These are phyloP conservation scores for Gobiocypris rarus DNA, from an alignment of 2,113 vertebrate species.

Conservation along the genomic window DNA sequence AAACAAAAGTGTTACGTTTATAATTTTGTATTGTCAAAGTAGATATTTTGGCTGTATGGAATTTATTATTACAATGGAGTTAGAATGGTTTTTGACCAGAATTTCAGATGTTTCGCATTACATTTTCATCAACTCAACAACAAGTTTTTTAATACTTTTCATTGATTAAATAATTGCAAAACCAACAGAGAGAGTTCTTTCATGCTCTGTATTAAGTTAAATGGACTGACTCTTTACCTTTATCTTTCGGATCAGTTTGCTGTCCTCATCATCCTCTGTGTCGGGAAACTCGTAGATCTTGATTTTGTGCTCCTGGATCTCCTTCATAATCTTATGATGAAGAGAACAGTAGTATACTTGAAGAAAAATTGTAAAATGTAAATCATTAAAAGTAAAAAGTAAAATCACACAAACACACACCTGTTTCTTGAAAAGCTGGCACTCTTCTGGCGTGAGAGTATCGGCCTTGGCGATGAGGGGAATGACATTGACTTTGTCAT, in stretches of 20 bases:
- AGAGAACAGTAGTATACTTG: neutral
- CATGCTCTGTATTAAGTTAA: too few relatives aligned
- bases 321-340: conserved; percentile 77
- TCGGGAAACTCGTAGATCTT: conserved; percentile 83
- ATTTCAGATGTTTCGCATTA: too few relatives aligned
- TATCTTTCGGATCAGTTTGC: conserved; percentile 79
- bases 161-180: too few relatives aligned
- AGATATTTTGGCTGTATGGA: too few relatives aligned
- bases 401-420: conserved; percentile 56
- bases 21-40: too few relatives aligned
- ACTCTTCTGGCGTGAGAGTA: conserved; percentile 82
- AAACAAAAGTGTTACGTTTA: too few relatives aligned
- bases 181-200: too few relatives aligned
- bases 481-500: conserved; percentile 85
- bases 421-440: conserved; percentile 84
- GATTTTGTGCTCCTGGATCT: conserved; percentile 83
- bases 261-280: conserved; percentile 79
- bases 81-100: too few relatives aligned
- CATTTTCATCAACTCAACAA: too few relatives aligned
- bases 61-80: too few relatives aligned
- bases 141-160: too few relatives aligned
- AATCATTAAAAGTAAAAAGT: neutral
- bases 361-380: neutral
- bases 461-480: conserved; percentile 83
- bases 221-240: conserved; percentile 67